Base-by-base conservation (phyloP, 2,888 invertebrate species). In the Sepioteuthis lessoniana region DNA sequence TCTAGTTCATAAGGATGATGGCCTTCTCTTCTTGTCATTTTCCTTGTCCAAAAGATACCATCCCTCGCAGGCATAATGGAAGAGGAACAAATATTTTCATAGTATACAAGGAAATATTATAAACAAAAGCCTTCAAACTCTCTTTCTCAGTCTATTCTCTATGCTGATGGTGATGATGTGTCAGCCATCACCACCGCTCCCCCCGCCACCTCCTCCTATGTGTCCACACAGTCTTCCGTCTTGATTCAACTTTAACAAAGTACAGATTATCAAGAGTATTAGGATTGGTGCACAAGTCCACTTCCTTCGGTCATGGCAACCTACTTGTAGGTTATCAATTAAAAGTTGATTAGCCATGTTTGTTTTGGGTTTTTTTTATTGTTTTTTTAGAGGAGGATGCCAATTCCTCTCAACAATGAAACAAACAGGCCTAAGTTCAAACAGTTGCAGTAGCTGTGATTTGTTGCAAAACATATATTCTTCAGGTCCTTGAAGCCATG, bases 91-190 rank as follows among this genome's bases (percentile, higher is more conserved):
- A 76, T 76, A 76, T 76, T 76, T 76, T 76, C 76, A 76, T 76
- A 76, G 76, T 76, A 76, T 76, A 76, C n/a, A 76, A 35, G 76
- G 76, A 76, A 76, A 76, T 76, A 76, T 76, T 76, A n/a, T n/a
- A 76, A 76, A 76, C 76, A 76, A 76, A 76, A 76, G 76, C 76
- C 35, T n/a, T 35, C n/a, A n/a, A 16, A 28, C n/a, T 35, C 76
- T 35, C 76, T 76, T 19, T 76, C 76, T n/a, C 76, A n/a, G 1
- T 1, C 76, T 19, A 31, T 19, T 0, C 8, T 76, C n/a, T n/a
- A 76, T 76, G 76, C n/a, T 76, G n/a, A 60, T 60, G 76, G 7
- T 42, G 42, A 42, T 42, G 42, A 42, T 4, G 76, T 76, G 10
- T 16, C 76, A 13, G 76, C 76, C n/a, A n/a, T 4, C n/a, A 13